Percentiles rank a stretch among this genome's conserved stretches.
Evolutionary conservation across 2,113 vertebrate species (phyloP).

Genomic region (Phrynosoma blainvillii): DNA sequence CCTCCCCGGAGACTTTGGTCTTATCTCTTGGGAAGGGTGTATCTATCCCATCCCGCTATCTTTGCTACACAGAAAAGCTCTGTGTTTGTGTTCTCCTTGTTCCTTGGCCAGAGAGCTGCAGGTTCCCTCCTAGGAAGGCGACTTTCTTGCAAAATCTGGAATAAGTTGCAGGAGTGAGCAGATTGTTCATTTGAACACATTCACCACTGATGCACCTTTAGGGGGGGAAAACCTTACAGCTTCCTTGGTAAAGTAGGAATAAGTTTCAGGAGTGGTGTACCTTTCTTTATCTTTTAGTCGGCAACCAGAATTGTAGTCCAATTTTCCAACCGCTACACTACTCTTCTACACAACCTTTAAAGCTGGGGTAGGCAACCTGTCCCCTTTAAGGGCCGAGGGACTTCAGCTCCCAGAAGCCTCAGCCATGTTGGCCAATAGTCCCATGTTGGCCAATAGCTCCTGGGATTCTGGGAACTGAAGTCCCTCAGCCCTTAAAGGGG

Average conservation of each 20-base stretch:
- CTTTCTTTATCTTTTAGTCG: too few relatives aligned
- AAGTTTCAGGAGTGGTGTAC: too few relatives aligned
- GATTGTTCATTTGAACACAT: too few relatives aligned
- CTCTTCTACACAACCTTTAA: fast-evolving
- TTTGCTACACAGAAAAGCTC: not conserved
- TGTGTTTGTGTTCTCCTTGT: not conserved
- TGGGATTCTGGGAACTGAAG: too few relatives aligned
- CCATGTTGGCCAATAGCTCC: too few relatives aligned
- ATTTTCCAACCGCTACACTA: too few relatives aligned
- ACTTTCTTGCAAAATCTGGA: not conserved
- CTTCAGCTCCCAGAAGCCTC: too few relatives aligned
- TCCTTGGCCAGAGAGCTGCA: not conserved
- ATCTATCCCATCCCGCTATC: not conserved
- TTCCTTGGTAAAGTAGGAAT: too few relatives aligned
- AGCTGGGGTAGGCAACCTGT: too few relatives aligned
- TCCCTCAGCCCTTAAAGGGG: too few relatives aligned
- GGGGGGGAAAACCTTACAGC: not conserved
- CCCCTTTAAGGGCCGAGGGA: too few relatives aligned
- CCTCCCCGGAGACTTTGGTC: not conserved
- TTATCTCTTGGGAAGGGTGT: conserved; percentile 6
- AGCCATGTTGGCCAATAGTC: too few relatives aligned
- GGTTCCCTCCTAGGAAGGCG: not conserved
- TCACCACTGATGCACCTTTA: not conserved
- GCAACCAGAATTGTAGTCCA: not conserved
- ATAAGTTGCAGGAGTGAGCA: not conserved